Evolutionary conservation across 2,113 vertebrate genomes (phyloP).

Genomic region (Procavia capensis): DNA sequence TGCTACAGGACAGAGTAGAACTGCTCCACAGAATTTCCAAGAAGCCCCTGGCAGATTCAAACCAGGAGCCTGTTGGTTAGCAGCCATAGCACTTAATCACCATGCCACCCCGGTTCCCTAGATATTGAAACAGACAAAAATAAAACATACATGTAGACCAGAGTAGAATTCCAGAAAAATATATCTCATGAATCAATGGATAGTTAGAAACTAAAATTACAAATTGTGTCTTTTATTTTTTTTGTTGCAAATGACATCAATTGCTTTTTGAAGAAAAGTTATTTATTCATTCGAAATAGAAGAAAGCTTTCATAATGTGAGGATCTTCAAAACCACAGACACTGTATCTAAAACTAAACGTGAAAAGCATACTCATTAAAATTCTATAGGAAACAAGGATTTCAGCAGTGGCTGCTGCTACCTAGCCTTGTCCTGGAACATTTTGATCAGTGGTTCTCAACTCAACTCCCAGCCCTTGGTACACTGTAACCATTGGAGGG

Average conservation of each 20-base stretch:
- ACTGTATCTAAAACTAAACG: not conserved
- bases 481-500: not conserved
- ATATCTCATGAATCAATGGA: not conserved
- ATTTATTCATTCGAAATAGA: not conserved
- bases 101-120: too few relatives aligned
- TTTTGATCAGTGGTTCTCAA: not conserved
- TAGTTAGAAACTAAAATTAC: not conserved
- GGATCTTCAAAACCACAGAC: not conserved
- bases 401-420: not conserved
- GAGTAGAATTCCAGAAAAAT: slow-evolving; percentile 1
- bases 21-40: too few relatives aligned
- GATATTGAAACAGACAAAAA: not conserved
- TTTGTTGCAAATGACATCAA: not conserved
- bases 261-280: not conserved
- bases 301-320: not conserved
- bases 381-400: not conserved
- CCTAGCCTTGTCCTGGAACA: not conserved
- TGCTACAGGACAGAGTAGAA: too few relatives aligned
- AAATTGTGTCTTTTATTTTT: not conserved
- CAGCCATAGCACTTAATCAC: too few relatives aligned
- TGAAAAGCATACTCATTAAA: not conserved
- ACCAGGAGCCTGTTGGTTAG: too few relatives aligned
- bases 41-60: too few relatives aligned
- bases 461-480: not conserved
- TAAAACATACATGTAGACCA: not conserved